These are phyloP conservation scores for Xylota segnis DNA, from an alignment of 2,888 invertebrate species.

Conservation along the genomic window DNA sequence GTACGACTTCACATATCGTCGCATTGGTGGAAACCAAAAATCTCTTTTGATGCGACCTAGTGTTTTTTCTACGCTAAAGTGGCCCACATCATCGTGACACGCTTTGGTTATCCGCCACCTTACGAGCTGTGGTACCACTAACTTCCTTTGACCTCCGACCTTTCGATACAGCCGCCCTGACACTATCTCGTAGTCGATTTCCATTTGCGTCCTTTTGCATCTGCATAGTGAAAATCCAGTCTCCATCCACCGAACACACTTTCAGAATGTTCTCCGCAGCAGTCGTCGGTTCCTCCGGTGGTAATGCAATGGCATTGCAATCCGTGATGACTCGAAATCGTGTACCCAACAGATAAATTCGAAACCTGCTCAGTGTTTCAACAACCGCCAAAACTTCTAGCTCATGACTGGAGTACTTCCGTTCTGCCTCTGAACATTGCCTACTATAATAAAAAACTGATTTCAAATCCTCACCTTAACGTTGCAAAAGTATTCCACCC, in stretches of 20 bases:
- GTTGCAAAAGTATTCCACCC: too few relatives aligned
- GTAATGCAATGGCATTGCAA: constrained; percentile 2
- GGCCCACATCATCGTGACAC: constrained; percentile 77
- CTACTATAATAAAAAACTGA: too few relatives aligned
- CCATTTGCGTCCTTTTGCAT: constrained; percentile 10
- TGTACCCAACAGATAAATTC: too few relatives aligned
- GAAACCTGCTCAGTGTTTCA: background rate
- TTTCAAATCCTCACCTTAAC: too few relatives aligned
- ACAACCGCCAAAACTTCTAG: background rate
- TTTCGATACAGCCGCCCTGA: constrained; percentile 65
- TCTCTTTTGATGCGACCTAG: too few relatives aligned
- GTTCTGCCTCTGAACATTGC: background rate
- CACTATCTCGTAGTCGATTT: constrained; percentile 51
- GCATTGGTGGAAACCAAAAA: too few relatives aligned
- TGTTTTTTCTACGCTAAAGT: too few relatives aligned
- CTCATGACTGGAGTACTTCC: too few relatives aligned
- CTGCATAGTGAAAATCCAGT: constrained; percentile 37
- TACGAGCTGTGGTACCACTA: constrained; percentile 71
- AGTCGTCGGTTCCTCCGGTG: constrained; percentile 18
- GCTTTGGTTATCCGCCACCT: constrained; percentile 73
- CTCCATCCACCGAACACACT: constrained; percentile 14
- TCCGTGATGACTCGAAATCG: constrained; percentile 9
- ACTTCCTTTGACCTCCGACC: constrained; percentile 13
- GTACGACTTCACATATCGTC: too few relatives aligned
- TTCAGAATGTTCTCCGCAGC: constrained; percentile 21